Evolutionary conservation across 2,113 vertebrate species (phyloP).

Genomic region (Oncorhynchus tshawytscha): DNA sequence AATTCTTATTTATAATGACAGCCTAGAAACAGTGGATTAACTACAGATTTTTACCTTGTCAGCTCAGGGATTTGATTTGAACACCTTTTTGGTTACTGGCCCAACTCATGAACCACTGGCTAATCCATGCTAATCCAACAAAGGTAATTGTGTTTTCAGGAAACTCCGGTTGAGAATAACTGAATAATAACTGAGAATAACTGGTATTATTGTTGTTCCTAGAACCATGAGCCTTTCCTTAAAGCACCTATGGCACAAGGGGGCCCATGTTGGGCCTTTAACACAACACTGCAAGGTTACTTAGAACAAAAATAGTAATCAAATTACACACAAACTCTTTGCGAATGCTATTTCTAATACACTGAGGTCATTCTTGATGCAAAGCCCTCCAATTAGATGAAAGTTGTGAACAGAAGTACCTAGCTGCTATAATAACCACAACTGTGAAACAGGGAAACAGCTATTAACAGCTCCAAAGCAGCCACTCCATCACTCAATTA

Average conservation of each 20-base stretch:
- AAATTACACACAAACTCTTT: not conserved
- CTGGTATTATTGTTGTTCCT: not conserved
- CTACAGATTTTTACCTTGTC: no score
- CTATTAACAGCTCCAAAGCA: not conserved
- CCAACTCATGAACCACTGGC: no score
- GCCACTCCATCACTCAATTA: not conserved
- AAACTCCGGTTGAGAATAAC: not conserved
- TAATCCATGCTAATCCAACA: not conserved
- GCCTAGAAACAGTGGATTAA: no score
- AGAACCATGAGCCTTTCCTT: not conserved
- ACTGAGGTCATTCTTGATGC: not conserved
- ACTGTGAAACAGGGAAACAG: not conserved
- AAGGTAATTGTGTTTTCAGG: not conserved
- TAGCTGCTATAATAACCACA: not conserved
- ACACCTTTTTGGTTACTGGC: no score
- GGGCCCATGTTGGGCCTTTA: not conserved
- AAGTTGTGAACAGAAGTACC: not conserved
- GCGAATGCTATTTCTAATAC: not conserved
- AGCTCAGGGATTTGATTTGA: no score
- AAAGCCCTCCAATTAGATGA: not conserved
- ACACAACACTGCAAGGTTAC: not conserved
- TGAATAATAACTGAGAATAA: not conserved
- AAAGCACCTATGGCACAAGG: not conserved
- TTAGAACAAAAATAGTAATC: not conserved
- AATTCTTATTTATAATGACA: no score